Conservation (phyloP, 1,140 invertebrate genomes). For the Xylocopa sonorina region DNA sequence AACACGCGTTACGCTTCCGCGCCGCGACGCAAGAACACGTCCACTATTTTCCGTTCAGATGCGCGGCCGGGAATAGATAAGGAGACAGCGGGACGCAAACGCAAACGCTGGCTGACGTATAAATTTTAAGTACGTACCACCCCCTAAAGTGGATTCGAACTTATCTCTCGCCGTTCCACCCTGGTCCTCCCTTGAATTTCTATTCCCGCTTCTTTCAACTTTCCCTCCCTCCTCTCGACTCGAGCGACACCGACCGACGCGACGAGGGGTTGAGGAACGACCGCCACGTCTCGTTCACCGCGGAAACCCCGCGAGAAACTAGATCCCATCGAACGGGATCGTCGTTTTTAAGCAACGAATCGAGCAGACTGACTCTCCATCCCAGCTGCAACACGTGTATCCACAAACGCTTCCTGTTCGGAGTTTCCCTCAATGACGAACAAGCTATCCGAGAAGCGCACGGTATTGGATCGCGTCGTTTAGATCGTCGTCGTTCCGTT, state of each 20-base stretch:
- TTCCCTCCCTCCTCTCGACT: neutral
- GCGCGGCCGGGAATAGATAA: constrained; percentile 54
- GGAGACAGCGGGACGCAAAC: constrained; percentile 35
- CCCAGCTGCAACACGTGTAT: constrained; percentile 1
- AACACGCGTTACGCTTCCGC: constrained; percentile 9
- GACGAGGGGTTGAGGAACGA: constrained; percentile 10
- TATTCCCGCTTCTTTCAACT: constrained; percentile 18
- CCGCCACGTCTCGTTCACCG: neutral
- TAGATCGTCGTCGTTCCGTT: too few species aligned
- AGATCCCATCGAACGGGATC: constrained; percentile 15
- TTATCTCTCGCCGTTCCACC: constrained; percentile 30
- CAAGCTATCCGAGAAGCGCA: constrained; percentile 16
- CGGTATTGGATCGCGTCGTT: constrained; percentile 9
- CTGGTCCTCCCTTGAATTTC: constrained; percentile 11
- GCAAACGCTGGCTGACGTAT: constrained; percentile 31
- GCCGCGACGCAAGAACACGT: constrained; percentile 6
- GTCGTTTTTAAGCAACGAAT: constrained; percentile 24
- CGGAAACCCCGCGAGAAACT: neutral
- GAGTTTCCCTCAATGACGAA: constrained; percentile 32
- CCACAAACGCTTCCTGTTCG: constrained; percentile 1
- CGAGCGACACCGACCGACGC: neutral
- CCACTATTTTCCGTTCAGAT: constrained; percentile 62
- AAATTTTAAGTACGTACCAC: constrained; percentile 48
- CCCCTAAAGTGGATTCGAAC: constrained; percentile 42
- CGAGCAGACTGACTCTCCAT: neutral